Conservation (phyloP, 2,888 invertebrate species). For the Isoperla grammatica region DNA sequence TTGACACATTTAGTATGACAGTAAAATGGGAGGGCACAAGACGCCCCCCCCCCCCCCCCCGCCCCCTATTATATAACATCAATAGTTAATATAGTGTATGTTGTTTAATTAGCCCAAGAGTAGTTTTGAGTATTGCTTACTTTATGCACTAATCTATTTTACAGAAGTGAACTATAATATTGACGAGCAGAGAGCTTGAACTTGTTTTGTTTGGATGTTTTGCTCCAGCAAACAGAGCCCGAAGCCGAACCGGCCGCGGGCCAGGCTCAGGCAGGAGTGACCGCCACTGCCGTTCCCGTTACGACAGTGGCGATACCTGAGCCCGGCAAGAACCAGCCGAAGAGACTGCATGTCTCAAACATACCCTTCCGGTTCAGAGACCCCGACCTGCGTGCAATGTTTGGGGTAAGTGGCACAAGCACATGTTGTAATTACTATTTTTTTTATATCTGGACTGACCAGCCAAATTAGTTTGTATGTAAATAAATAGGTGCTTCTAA, state of each 20-base stretch:
- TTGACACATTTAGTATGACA: no score
- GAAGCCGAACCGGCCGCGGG: conserved; percentile 47
- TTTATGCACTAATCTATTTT: no score
- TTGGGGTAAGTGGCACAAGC: conserved; percentile 75
- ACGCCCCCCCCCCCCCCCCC: no score
- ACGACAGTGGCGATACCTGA: conserved; percentile 46
- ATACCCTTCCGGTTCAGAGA: conserved; percentile 99
- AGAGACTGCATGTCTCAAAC: conserved; percentile 97
- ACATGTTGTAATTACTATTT: conserved; percentile 36
- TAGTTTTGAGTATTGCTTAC: no score
- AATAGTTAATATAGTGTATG: no score
- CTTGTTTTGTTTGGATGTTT: conserved; percentile 23
- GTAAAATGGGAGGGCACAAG: no score
- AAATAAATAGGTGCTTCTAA: no score
- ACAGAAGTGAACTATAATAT: no score
- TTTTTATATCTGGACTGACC: no score
- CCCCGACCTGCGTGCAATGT: conserved; percentile 96
- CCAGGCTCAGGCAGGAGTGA: conserved; percentile 41
- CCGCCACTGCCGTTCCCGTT: conserved; percentile 43
- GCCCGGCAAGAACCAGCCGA: conserved; percentile 70
- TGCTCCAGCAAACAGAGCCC: conserved; percentile 57
- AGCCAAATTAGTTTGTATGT: no score
- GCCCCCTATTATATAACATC: no score
- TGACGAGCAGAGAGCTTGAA: conserved; percentile 38
- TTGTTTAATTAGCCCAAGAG: no score